These are phyloP conservation scores for Volucella zonaria DNA, from an alignment of 2,888 invertebrate species.

Conservation along the genomic window DNA sequence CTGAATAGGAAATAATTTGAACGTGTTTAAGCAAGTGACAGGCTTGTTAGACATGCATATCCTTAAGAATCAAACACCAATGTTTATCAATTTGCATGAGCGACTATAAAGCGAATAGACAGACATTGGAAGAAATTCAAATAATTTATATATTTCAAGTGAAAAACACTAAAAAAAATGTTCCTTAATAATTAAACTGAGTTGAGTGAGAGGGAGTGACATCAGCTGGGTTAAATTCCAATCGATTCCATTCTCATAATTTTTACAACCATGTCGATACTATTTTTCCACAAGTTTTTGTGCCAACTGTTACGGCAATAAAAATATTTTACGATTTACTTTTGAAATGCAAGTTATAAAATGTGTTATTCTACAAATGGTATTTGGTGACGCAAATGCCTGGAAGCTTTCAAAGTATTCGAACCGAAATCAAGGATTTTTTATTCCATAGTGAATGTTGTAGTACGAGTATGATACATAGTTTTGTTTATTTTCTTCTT, in stretches of 20 bases:
- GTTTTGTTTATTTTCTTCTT: too few species aligned
- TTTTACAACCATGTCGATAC: conserved; percentile 29
- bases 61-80: too few species aligned
- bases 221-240: conserved; percentile 15
- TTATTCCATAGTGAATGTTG: too few species aligned
- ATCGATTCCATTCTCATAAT: conserved; percentile 39
- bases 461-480: too few species aligned
- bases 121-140: not conserved
- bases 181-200: conserved; percentile 44
- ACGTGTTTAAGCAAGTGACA: not conserved
- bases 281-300: conserved; percentile 5
- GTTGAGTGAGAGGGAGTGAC: conserved; percentile 25
- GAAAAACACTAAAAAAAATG: not conserved
- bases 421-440: too few species aligned
- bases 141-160: conserved; percentile 30
- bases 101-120: conserved; percentile 9
- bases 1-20: not conserved
- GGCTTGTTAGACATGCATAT: not conserved
- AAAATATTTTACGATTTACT: conserved; percentile 61
- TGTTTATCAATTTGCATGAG: not conserved
- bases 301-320: conserved; percentile 38
- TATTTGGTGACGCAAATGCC: not conserved
- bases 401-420: too few species aligned
- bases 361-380: not conserved
- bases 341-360: conserved; percentile 22